These are phyloP conservation scores for Chrysochloris asiatica DNA, from an alignment of 2,113 vertebrate species.

Conservation along the genomic window DNA sequence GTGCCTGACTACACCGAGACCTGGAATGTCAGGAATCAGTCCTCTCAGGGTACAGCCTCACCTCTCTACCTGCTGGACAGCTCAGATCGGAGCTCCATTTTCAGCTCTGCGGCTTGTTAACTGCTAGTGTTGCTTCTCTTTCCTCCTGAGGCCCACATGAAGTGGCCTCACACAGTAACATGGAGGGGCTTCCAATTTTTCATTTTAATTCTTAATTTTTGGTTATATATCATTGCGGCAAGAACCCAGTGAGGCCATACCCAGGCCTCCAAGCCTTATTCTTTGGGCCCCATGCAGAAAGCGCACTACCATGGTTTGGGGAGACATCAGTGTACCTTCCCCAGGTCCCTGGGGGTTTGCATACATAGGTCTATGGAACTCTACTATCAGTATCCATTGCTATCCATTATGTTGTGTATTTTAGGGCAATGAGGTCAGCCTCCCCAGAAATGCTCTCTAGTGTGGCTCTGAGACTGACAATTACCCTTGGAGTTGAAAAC, in stretches of 20 bases:
- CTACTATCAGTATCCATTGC: neutral
- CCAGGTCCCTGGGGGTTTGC: neutral
- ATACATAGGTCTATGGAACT: too few relatives aligned
- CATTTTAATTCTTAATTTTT: neutral
- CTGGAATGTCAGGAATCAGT: neutral
- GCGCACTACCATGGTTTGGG: neutral
- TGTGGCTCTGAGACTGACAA: neutral
- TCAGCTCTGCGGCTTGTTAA: neutral
- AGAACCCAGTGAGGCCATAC: neutral
- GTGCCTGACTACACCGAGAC: neutral
- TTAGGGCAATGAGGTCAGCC: neutral
- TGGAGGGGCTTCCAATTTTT: neutral
- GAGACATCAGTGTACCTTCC: neutral
- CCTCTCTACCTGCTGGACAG: neutral
- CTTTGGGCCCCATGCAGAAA: neutral
- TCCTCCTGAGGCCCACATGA: neutral
- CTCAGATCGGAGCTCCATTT: neutral
- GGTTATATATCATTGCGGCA: neutral
- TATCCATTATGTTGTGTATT: neutral
- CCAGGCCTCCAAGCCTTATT: neutral
- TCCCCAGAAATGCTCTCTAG: neutral
- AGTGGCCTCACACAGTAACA: neutral
- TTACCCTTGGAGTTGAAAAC: neutral
- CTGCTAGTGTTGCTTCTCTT: neutral
- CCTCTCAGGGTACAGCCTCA: neutral